Conservation (phyloP, 2,888 invertebrate species). For the Tetanocera ferruginea region DNA sequence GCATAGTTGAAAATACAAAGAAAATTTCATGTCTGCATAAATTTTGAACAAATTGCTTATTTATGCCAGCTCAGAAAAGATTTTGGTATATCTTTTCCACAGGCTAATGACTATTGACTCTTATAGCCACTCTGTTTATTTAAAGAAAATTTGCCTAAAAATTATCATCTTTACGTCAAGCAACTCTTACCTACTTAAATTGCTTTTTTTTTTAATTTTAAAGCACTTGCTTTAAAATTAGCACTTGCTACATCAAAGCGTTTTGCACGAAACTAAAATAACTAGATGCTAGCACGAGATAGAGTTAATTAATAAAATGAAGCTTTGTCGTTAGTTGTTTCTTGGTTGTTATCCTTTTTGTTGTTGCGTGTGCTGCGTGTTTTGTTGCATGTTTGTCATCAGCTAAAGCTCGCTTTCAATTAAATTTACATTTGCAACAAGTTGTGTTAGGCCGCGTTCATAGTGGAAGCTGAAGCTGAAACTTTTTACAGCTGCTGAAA, state of each 20-base stretch:
- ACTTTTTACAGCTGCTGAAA: neutral
- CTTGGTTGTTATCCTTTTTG: neutral
- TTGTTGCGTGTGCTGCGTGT: neutral
- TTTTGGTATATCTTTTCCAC: no score
- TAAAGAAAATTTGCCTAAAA: no score
- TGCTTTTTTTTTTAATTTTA: neutral
- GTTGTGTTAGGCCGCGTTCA: slow-evolving; percentile 7
- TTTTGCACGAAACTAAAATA: neutral
- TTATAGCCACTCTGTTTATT: no score
- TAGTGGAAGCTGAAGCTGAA: no score
- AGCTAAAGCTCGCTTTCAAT: neutral
- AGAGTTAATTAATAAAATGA: neutral
- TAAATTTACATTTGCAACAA: slow-evolving; percentile 10
- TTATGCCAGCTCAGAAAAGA: no score
- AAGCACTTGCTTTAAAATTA: neutral
- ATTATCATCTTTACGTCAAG: no score
- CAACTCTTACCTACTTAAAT: no score
- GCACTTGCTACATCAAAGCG: neutral
- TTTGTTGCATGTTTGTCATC: neutral
- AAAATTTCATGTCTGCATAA: no score
- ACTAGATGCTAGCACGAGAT: neutral
- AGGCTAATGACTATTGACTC: no score
- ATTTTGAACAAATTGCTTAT: no score
- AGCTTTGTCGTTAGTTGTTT: neutral
- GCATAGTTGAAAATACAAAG: no score